Percentiles rank a stretch among this genome's conserved stretches.
Evolutionary conservation across 2,113 vertebrate species (phyloP).

Genomic region (Etheostoma spectabile): DNA sequence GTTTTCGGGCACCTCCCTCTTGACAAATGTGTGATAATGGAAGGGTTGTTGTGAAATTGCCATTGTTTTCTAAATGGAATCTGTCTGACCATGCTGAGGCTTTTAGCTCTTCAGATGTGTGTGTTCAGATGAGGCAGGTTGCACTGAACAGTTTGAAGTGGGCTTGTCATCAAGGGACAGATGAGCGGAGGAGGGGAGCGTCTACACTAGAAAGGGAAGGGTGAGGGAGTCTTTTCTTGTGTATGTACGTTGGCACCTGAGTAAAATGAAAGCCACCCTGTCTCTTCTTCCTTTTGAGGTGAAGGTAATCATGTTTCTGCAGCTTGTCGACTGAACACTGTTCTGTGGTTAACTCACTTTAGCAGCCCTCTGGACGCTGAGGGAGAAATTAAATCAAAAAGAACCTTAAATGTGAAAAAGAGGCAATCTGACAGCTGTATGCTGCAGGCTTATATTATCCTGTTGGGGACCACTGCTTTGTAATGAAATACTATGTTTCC

Average conservation of each 20-base stretch:
- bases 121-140: constrained; percentile 74
- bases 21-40: constrained; percentile 78
- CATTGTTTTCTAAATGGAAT: constrained; percentile 80
- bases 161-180: constrained; percentile 73
- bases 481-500: constrained; percentile 25
- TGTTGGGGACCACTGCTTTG: not conserved
- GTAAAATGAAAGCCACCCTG: constrained; percentile 70
- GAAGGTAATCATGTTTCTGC: constrained; percentile 78
- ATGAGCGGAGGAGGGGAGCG: constrained; percentile 62
- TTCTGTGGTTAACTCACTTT: constrained; percentile 66
- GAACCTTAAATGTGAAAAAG: constrained; percentile 39
- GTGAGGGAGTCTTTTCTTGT: constrained; percentile 53
- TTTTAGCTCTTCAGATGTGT: constrained; percentile 78
- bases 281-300: constrained; percentile 66
- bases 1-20: constrained; percentile 59
- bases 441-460: constrained; percentile 40
- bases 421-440: constrained; percentile 44
- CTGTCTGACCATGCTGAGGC: constrained; percentile 65
- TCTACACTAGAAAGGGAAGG: not conserved
- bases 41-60: constrained; percentile 78
- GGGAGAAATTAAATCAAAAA: constrained; percentile 70
- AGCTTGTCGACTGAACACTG: constrained; percentile 70
- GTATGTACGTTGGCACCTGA: constrained; percentile 63
- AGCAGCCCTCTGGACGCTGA: constrained; percentile 66
- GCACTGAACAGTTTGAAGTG: constrained; percentile 74